Conservation (phyloP, 2,113 vertebrate genomes). For the Geococcyx californianus region DNA sequence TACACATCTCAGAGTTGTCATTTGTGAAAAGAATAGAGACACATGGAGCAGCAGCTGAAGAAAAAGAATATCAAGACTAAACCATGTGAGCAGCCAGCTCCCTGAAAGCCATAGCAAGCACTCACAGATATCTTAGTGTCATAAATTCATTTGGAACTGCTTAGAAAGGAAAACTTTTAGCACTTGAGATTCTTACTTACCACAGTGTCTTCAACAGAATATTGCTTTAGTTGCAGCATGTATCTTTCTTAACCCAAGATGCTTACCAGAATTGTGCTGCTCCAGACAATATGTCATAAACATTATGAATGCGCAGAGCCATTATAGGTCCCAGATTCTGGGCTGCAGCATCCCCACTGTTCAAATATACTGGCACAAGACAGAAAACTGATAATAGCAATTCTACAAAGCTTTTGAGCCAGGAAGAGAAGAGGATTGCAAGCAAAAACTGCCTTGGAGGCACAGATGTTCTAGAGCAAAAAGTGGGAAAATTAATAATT, state of each 20-base stretch:
- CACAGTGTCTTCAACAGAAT: background rate
- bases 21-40: background rate
- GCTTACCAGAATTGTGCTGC: slow-evolving; percentile 2
- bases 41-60: background rate
- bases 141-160: slow-evolving; percentile 13
- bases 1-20: background rate
- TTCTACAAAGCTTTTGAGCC: background rate
- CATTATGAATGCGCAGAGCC: background rate
- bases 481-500: background rate
- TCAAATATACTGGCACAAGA: background rate
- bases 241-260: background rate
- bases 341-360: background rate
- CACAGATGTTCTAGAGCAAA: background rate
- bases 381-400: slow-evolving; percentile 28
- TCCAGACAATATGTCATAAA: slow-evolving; percentile 12
- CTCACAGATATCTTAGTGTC: background rate
- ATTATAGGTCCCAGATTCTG: background rate
- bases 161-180: background rate
- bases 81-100: background rate
- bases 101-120: background rate
- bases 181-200: background rate
- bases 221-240: background rate
- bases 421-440: background rate
- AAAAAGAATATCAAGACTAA: background rate
- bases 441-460: background rate